Conservation (phyloP, 2,113 vertebrate species). For the Scomber scombrus region DNA sequence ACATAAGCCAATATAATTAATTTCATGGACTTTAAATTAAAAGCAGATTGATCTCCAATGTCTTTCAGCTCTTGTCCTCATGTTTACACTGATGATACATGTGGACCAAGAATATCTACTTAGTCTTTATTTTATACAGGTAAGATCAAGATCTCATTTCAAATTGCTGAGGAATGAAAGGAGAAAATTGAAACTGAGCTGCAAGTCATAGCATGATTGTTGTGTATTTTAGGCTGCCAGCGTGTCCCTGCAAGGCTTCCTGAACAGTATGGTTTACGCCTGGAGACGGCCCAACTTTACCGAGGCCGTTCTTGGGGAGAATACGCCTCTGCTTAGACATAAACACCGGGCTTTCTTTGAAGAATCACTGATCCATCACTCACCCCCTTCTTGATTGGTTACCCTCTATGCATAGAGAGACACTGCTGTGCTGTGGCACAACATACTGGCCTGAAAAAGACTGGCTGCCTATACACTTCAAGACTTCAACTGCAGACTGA, state of each 20-base stretch:
- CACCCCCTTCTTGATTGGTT: neutral
- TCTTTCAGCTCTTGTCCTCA: slow-evolving; percentile 83
- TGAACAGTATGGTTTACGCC: slow-evolving; percentile 87
- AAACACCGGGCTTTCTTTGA: slow-evolving; percentile 80
- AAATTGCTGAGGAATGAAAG: no score
- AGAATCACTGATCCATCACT: slow-evolving; percentile 69
- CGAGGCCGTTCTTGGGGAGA: slow-evolving; percentile 71
- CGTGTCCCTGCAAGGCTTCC: slow-evolving; percentile 87
- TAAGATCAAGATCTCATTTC: slow-evolving; percentile 56
- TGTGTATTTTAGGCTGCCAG: slow-evolving; percentile 75
- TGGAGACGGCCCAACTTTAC: slow-evolving; percentile 87
- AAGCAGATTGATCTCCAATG: neutral
- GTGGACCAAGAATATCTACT: slow-evolving; percentile 75
- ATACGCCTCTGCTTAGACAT: slow-evolving; percentile 42
- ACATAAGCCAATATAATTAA: neutral
- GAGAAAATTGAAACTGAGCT: neutral
- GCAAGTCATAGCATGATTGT: neutral
- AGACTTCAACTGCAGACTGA: neutral
- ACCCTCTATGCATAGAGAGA: neutral
- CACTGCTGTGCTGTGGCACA: no score
- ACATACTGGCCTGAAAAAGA: neutral
- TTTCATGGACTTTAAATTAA: neutral
- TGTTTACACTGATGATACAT: slow-evolving; percentile 63
- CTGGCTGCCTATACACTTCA: neutral
- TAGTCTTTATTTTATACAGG: slow-evolving; percentile 80